Conservation (phyloP, 2,888 invertebrate genomes). For the Lymantria monacha region DNA sequence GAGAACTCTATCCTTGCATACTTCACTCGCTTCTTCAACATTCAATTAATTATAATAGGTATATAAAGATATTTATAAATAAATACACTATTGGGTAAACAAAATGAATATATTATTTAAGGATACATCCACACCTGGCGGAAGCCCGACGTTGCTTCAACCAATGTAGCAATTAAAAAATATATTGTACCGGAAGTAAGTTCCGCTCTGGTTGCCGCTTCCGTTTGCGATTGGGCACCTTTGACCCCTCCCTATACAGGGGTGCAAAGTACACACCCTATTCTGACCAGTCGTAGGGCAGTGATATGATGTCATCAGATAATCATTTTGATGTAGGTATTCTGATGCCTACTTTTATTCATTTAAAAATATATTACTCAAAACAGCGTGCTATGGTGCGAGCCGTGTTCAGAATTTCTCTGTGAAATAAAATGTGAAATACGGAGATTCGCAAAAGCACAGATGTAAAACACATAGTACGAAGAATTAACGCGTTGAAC, state of each 20-base stretch:
- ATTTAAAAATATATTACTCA: no score
- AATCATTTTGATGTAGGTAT: not conserved
- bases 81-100: constrained; percentile 3
- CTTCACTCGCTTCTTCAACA: no score
- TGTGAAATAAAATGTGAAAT: no score
- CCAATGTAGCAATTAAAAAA: constrained; percentile 62
- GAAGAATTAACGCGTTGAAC: no score
- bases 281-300: constrained; percentile 8
- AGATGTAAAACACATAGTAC: no score
- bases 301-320: constrained; percentile 16
- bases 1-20: no score
- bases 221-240: constrained; percentile 74
- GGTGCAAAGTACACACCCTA: constrained; percentile 19
- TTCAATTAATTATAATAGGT: not conserved
- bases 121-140: constrained; percentile 56
- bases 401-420: no score
- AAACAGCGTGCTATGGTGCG: no score
- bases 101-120: constrained; percentile 13
- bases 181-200: constrained; percentile 57
- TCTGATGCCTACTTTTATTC: no score
- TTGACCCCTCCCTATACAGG: constrained; percentile 69
- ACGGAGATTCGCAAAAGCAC: no score
- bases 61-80: no score
- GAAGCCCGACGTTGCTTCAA: constrained; percentile 37
- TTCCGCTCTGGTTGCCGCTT: constrained; percentile 58